Evolutionary conservation across 2,113 vertebrate species (phyloP).

Genomic region (Corythoichthys intestinalis): DNA sequence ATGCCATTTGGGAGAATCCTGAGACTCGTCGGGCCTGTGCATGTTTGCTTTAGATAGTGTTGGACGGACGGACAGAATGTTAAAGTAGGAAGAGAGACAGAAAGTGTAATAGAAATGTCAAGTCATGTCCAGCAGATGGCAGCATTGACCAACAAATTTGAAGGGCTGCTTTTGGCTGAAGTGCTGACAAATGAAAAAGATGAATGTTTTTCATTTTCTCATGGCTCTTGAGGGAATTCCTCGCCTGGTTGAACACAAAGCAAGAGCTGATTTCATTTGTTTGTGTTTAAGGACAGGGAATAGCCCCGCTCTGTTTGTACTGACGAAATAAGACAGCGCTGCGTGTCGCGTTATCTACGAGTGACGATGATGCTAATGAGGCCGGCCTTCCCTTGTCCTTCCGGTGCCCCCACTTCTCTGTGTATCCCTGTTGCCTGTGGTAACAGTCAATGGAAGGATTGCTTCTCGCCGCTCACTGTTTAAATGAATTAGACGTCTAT

Average conservation of each 20-base stretch:
- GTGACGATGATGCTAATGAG: slow-evolving; percentile 24
- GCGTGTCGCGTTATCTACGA: background rate
- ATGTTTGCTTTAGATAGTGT: too few relatives aligned
- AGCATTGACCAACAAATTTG: slow-evolving; percentile 22
- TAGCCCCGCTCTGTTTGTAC: background rate
- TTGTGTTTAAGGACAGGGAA: background rate
- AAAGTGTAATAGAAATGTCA: too few relatives aligned
- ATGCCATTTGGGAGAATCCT: too few relatives aligned
- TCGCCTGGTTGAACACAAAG: slow-evolving; percentile 20
- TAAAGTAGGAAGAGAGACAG: too few relatives aligned
- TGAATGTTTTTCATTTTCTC: background rate
- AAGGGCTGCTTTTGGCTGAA: background rate
- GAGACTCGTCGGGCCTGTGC: too few relatives aligned
- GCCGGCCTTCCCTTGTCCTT: slow-evolving; percentile 20
- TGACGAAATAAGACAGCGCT: background rate
- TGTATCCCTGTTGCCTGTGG: slow-evolving; percentile 6
- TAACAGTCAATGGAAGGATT: too few relatives aligned
- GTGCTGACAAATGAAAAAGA: slow-evolving; percentile 11
- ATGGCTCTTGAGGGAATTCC: background rate
- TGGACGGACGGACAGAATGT: too few relatives aligned
- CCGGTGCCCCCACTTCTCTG: slow-evolving; percentile 4
- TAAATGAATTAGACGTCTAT: too few relatives aligned
- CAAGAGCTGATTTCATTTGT: slow-evolving; percentile 20
- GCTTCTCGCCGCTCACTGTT: too few relatives aligned
- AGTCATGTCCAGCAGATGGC: slow-evolving; percentile 36